Base-by-base conservation (phyloP, 2,113 vertebrate genomes). In the Gambusia affinis region DNA sequence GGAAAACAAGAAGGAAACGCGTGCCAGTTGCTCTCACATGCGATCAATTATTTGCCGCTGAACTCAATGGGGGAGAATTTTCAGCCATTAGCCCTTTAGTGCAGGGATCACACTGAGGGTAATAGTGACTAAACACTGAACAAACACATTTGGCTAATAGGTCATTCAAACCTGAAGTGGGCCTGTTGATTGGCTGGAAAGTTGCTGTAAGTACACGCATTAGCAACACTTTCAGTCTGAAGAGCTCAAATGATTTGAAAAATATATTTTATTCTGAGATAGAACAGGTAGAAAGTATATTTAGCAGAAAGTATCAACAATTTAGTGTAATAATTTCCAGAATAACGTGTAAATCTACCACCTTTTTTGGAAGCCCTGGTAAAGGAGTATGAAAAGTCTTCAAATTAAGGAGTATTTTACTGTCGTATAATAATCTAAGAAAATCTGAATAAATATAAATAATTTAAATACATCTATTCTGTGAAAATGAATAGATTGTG, bases 131-230 rank as follows among this genome's bases (percentile, higher is more conserved):
- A 92, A 91, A 92, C 90, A 86, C 92, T 94, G 91, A 94, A 92
- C 90, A 95, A 95, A 95, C 94, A 95, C 93, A 94, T 94, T 95
- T 94, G 89, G 91, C 87, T 93, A 94, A 94, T 92, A 93, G 94
- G 92, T 91, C 91, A 89, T 79, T 84, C 67, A 67, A 81, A 90
- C 80, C 85, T 90, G 89, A 42, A 73, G 86, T 42, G 68, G 75
- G 35, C 12, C 35, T 35, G 77, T 60, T 79, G 81, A 89, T 88
- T 85, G 86, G 78, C 60, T 60, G 28, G 60, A 66, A 31, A 79
- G 78, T 79, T 65, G 74, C 67, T 79, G 39, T 66, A 72, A 76
- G 67, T 74, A 68, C 30, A 19, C 54, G 42, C 19, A 57, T 47
- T 67, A 66, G 65, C 42, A 65, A 79, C 72, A 70, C 78, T 82